These are phyloP conservation scores for Sciaenops ocellatus DNA, from an alignment of 2,797 vertebrate genomes.

Conservation along the genomic window DNA sequence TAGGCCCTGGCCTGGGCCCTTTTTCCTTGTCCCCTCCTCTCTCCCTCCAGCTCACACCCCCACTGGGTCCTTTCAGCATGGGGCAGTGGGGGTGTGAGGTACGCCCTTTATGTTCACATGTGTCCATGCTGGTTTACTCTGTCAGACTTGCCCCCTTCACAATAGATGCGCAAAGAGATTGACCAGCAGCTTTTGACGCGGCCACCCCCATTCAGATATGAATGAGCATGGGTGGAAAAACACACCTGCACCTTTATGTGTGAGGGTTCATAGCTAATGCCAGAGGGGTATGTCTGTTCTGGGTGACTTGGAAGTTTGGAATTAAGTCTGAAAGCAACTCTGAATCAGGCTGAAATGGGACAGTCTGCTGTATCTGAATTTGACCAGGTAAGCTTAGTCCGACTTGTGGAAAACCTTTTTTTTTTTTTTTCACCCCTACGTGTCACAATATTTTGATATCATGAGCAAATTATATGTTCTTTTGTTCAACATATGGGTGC, in stretches of 20 bases:
- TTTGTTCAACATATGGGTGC: constrained; percentile 75
- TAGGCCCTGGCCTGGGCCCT: constrained; percentile 71
- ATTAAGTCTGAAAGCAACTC: constrained; percentile 27
- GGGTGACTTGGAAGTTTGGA: constrained; percentile 37
- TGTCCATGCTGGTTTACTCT: constrained; percentile 76
- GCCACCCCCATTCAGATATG: constrained; percentile 66
- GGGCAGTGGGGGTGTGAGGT: constrained; percentile 69
- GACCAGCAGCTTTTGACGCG: constrained; percentile 79
- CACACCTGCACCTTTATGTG: constrained; percentile 81
- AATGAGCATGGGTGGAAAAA: constrained; percentile 67
- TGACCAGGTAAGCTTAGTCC: not conserved
- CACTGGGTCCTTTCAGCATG: constrained; percentile 63
- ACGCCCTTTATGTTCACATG: constrained; percentile 80
- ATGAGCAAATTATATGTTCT: constrained; percentile 70
- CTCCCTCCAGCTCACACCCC: constrained; percentile 55
- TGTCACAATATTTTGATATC: constrained; percentile 71
- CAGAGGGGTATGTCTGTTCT: constrained; percentile 27
- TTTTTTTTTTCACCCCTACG: not conserved
- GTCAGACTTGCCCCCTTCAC: constrained; percentile 68
- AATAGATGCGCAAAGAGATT: constrained; percentile 77
- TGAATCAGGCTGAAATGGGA: not conserved
- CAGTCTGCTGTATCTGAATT: constrained; percentile 6
- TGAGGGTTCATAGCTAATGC: constrained; percentile 40
- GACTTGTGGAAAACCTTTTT: not conserved
- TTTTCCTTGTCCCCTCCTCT: constrained; percentile 46